These are phyloP conservation scores for Unio pictorum DNA, from an alignment of 2,888 invertebrate genomes.

Conservation along the genomic window DNA sequence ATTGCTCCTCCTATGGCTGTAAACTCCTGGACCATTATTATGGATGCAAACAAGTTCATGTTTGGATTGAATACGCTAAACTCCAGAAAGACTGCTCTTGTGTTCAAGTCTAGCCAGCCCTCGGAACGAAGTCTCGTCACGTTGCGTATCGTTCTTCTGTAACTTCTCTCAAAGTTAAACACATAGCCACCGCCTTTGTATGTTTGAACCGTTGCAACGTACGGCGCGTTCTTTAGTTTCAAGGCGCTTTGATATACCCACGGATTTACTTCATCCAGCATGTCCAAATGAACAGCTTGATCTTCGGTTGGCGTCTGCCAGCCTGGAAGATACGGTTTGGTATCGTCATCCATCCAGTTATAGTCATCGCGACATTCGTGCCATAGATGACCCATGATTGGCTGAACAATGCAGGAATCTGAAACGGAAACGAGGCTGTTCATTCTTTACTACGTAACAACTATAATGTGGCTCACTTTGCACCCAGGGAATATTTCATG, in stretches of 20 bases:
- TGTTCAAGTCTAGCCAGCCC: slow-evolving; percentile 72
- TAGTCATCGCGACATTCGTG: slow-evolving; percentile 68
- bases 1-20: slow-evolving; percentile 63
- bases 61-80: slow-evolving; percentile 74
- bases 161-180: slow-evolving; percentile 61
- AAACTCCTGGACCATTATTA: slow-evolving; percentile 66
- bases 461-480: background rate
- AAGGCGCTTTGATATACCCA: slow-evolving; percentile 70
- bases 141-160: slow-evolving; percentile 56
- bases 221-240: slow-evolving; percentile 71
- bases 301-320: slow-evolving; percentile 55
- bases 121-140: slow-evolving; percentile 65
- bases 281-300: slow-evolving; percentile 37
- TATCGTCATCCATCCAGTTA: slow-evolving; percentile 69
- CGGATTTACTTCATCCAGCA: slow-evolving; percentile 45
- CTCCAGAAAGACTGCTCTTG: slow-evolving; percentile 74
- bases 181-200: slow-evolving; percentile 71
- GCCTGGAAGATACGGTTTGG: slow-evolving; percentile 60
- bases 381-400: slow-evolving; percentile 49
- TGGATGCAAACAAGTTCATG: slow-evolving; percentile 67
- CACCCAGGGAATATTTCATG: background rate
- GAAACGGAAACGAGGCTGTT: slow-evolving; percentile 3
- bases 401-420: slow-evolving; percentile 66
- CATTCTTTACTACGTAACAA: no score
- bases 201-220: slow-evolving; percentile 68